Evolutionary conservation across 2,888 invertebrate genomes (phyloP).

Genomic region (Argyresthia goedartella): DNA sequence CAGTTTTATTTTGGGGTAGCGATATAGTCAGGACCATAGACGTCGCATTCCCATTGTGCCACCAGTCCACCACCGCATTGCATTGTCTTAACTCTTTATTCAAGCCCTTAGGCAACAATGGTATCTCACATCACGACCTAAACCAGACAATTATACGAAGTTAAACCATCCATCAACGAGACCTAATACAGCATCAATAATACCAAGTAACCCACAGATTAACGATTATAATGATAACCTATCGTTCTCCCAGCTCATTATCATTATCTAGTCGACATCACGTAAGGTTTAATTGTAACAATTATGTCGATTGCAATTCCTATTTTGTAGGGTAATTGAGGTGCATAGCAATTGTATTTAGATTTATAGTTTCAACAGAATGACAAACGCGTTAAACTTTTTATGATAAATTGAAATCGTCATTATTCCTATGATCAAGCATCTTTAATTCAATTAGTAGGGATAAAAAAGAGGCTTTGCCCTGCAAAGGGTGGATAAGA

Average conservation of each 20-base stretch:
- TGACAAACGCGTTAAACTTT: background rate
- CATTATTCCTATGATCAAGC: too few relatives aligned
- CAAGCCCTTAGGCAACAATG: slow-evolving; percentile 3
- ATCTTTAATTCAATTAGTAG: too few relatives aligned
- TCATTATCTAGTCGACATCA: background rate
- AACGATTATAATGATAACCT: slow-evolving; percentile 33
- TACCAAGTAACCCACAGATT: slow-evolving; percentile 35
- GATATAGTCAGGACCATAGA: too few relatives aligned
- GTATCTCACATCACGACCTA: slow-evolving; percentile 44
- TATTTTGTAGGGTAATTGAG: too few relatives aligned
- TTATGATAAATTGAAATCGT: background rate
- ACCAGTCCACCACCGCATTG: background rate
- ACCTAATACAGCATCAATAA: slow-evolving; percentile 35
- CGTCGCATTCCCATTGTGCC: too few relatives aligned
- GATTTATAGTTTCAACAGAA: background rate
- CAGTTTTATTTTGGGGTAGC: too few relatives aligned
- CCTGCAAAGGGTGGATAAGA: too few relatives aligned
- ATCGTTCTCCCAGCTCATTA: slow-evolving; percentile 18
- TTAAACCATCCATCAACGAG: slow-evolving; percentile 56
- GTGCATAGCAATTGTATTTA: too few relatives aligned
- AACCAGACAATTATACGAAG: slow-evolving; percentile 50
- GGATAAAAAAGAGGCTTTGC: too few relatives aligned
- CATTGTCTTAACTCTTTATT: background rate
- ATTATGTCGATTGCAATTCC: too few relatives aligned
- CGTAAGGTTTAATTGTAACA: background rate